Evolutionary conservation across 2,113 vertebrate species (phyloP).

Genomic region (Sigmodon hispidus): DNA sequence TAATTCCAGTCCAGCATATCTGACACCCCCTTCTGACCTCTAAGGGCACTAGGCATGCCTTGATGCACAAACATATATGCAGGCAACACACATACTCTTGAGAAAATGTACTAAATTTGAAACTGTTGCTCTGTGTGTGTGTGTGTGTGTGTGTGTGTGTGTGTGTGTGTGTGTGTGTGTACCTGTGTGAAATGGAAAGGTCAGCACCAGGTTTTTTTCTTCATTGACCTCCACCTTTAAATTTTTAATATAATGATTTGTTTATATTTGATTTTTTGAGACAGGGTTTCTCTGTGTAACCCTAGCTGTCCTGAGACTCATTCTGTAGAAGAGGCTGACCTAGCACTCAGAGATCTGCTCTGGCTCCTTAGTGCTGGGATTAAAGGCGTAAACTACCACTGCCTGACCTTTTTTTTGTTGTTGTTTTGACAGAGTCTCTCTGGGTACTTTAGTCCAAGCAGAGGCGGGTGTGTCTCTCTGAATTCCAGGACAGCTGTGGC

Average conservation of each 20-base stretch:
- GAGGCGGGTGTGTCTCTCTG: too few species aligned
- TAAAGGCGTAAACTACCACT: neutral
- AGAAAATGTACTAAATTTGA: neutral
- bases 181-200: neutral
- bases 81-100: too few species aligned
- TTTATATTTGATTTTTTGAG: neutral
- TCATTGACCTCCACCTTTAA: neutral
- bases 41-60: neutral
- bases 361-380: neutral
- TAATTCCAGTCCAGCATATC: neutral
- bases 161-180: neutral
- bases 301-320: neutral
- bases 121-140: neutral
- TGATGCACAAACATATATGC: too few species aligned
- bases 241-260: too few species aligned
- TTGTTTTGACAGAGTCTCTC: neutral
- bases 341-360: neutral
- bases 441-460: neutral
- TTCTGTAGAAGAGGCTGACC: neutral
- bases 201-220: neutral
- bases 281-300: neutral
- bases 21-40: neutral
- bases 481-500: too few species aligned
- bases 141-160: neutral
- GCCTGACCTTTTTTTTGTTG: neutral